Conservation (phyloP, 1,140 invertebrate species). For the Asobara japonica region DNA sequence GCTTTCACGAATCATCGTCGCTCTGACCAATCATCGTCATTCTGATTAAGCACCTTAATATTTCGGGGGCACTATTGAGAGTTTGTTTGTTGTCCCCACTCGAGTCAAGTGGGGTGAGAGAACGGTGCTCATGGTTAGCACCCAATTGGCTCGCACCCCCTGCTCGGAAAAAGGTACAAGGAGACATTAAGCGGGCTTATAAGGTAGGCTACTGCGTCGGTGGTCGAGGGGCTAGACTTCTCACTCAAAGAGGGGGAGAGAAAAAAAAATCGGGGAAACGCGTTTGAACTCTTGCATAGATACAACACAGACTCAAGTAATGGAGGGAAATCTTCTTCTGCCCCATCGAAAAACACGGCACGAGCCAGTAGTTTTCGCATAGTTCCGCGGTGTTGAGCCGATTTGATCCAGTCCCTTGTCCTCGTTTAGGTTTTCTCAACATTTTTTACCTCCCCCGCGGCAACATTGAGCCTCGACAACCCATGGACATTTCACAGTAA, state of each 20-base stretch:
- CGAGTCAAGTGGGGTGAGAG: constrained; percentile 47
- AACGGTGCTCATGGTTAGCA: constrained; percentile 43
- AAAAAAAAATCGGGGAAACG: background rate
- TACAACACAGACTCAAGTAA: constrained; percentile 13
- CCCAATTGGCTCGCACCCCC: constrained; percentile 48
- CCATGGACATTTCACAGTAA: constrained; percentile 17
- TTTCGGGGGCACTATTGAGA: background rate
- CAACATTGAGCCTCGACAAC: background rate
- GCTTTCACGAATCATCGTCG: no score
- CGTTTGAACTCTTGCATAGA: background rate
- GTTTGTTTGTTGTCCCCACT: constrained; percentile 40
- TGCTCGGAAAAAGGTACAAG: constrained; percentile 41
- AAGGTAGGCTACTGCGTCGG: constrained; percentile 43
- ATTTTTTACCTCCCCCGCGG: constrained; percentile 22
- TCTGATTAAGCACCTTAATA: no score
- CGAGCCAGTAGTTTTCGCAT: constrained; percentile 26
- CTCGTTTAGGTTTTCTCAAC: constrained; percentile 29
- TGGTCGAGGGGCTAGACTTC: constrained; percentile 27
- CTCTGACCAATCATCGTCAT: no score
- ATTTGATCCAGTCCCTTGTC: constrained; percentile 34
- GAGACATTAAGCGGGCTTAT: constrained; percentile 42
- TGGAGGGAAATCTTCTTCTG: background rate
- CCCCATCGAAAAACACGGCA: constrained; percentile 11
- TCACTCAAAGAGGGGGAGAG: constrained; percentile 9
- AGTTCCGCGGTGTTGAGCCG: constrained; percentile 31